Conservation (phyloP, 1,140 invertebrate genomes). For the Halotydeus destructor region DNA sequence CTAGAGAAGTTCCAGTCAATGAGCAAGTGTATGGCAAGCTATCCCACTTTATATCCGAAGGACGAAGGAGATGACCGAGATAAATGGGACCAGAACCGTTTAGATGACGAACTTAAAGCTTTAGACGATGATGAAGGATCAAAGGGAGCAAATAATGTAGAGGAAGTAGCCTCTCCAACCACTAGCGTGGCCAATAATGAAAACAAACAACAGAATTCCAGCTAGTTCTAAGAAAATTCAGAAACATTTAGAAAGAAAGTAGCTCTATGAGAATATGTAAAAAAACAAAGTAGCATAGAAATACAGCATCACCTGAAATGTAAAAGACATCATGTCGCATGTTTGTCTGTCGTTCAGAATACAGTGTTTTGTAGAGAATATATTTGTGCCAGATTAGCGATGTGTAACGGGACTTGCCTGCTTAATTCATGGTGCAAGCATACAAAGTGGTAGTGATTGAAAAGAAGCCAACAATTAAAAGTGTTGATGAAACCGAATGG, state of each 20-base stretch:
- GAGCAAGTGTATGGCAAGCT: constrained; percentile 76
- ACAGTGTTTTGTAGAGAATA: too few relatives aligned
- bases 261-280: not conserved
- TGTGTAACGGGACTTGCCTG: too few relatives aligned
- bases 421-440: too few relatives aligned
- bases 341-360: too few relatives aligned
- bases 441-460: too few relatives aligned
- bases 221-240: not conserved
- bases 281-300: too few relatives aligned
- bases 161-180: too few relatives aligned
- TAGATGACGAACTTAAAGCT: not conserved
- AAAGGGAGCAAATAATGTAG: not conserved
- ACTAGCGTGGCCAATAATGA: not conserved
- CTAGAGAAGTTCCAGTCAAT: constrained; percentile 69
- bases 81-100: not conserved
- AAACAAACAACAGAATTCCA: not conserved
- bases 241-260: not conserved
- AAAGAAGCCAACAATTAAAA: too few relatives aligned
- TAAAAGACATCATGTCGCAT: too few relatives aligned
- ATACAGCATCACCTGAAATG: too few relatives aligned
- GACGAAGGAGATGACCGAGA: constrained; percentile 21
- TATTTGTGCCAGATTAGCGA: too few relatives aligned
- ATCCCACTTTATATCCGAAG: constrained; percentile 62
- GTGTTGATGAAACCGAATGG: too few relatives aligned
- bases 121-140: not conserved